Conservation (phyloP, 2,797 vertebrate species). For the Poecile montanus region DNA sequence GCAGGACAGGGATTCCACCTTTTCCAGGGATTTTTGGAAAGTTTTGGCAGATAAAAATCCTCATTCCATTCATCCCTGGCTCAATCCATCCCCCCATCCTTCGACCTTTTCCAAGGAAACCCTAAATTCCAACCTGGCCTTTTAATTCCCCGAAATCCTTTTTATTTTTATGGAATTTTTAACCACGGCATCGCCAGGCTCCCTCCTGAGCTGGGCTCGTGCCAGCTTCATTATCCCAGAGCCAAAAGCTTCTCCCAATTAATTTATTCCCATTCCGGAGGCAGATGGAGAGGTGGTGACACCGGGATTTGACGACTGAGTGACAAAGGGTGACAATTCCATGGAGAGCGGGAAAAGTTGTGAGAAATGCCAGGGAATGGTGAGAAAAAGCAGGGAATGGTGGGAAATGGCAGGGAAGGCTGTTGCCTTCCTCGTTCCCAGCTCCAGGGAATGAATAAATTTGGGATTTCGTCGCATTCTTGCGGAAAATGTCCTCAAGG, state of each 20-base stretch:
- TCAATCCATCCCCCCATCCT: not conserved
- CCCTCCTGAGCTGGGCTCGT: not conserved
- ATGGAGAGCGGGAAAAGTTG: not conserved
- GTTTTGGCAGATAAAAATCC: not conserved
- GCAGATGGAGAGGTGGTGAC: slow-evolving; percentile 29
- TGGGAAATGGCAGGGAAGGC: not conserved
- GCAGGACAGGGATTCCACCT: not conserved
- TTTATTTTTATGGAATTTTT: not conserved
- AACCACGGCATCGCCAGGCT: not conserved
- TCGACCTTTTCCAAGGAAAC: not conserved
- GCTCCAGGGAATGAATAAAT: not conserved
- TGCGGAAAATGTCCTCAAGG: not conserved
- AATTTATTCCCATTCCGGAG: slow-evolving; percentile 10
- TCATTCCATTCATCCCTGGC: fast-evolving
- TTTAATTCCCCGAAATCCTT: not conserved
- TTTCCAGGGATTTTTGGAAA: slow-evolving; percentile 13
- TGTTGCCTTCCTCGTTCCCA: not conserved
- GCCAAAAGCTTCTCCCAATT: slow-evolving; percentile 48
- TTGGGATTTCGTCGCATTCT: not conserved
- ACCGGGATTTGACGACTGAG: not conserved
- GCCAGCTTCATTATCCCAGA: not conserved
- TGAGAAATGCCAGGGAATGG: not conserved
- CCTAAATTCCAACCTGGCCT: not conserved
- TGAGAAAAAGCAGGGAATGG: not conserved
- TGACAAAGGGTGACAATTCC: slow-evolving; percentile 32